A percentile compares a stretch with the other conserved stretches of the same genome.
These are phyloP conservation scores for Druon quercuslanigerum DNA, from an alignment of 1,140 invertebrate species.

Conservation along the genomic window DNA sequence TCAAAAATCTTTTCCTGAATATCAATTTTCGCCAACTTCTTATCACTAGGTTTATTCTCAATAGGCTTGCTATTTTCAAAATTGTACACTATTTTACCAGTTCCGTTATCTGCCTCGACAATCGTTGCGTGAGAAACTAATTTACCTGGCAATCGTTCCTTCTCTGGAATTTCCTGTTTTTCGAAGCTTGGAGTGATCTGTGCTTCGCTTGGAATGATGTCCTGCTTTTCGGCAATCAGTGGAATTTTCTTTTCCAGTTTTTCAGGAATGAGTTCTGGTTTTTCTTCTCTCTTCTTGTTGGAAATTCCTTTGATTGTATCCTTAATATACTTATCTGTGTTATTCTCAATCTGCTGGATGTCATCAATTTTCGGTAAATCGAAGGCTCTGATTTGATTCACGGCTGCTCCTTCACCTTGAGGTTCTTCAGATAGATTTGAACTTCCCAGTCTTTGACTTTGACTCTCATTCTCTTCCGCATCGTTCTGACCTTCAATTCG, in stretches of 20 bases:
- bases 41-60: neutral
- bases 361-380: conserved; percentile 40
- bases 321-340: neutral
- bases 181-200: neutral
- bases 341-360: neutral
- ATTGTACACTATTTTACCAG: neutral
- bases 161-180: neutral
- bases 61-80: neutral
- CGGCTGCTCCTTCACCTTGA: too few relatives aligned
- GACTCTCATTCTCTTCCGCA: conserved; percentile 30
- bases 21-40: too few relatives aligned
- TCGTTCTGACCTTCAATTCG: conserved; percentile 40
- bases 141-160: neutral
- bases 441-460: neutral
- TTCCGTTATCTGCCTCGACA: too few relatives aligned
- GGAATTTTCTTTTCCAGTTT: neutral
- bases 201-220: neutral
- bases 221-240: neutral
- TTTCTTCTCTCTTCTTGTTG: conserved; percentile 27
- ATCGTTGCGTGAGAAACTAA: neutral
- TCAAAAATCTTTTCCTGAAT: too few relatives aligned
- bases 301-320: conserved; percentile 7
- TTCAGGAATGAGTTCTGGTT: neutral
- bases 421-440: too few relatives aligned
- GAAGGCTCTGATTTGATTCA: conserved; percentile 33